Evolutionary conservation across 2,888 invertebrate genomes (phyloP), one percentile per base, ranked within the genome.

Genomic region (Lithosia quadra): DNA sequence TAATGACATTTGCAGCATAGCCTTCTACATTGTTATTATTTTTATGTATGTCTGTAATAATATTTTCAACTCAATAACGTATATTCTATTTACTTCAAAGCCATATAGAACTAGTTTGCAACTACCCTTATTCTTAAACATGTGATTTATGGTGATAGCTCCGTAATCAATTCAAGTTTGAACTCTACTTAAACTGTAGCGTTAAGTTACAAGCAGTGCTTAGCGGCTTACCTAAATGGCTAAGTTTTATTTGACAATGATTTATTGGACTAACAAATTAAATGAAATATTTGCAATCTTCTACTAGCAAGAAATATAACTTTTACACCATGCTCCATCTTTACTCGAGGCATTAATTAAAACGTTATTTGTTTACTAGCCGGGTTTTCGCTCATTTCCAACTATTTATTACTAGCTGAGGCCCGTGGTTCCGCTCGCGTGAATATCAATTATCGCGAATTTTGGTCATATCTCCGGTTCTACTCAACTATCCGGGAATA

Each of bases 141-240:
- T 81, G 78, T 88, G 90, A 90, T 89, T 89, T 89, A 88, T 90
- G 79, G 82, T 84, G 85, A 86, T 87, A 79, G 77, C 71, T 82
- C 79, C 79, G 81, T 89, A 88, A 90, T 90, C 88, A 88, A 90
- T 90, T 90, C 89, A 87, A 82, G 77, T 65, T 71, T 77, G 77
- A 80, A 74, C 81, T 72, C 62, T 72, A 74, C 76, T 76, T 74
- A 62, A 63, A 68, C 22, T 63, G 55, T 21, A 21, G 28, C 33
- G 58, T 58, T 58, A 58, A 28, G 58, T 58, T 58, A 28, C 33
- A 28, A 55, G 55, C 63, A 34, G 55, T 49, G 28, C n/a, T 49
- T n/a, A 49, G 28, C 11, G 43, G 28, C 13, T n/a, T 43, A 7
- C 33, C 13, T 53, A 49, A 34, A 53, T 53, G 34, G 53, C 21